Base-by-base conservation (phyloP, 2,113 vertebrate species). In the Xiphophorus maculatus region DNA sequence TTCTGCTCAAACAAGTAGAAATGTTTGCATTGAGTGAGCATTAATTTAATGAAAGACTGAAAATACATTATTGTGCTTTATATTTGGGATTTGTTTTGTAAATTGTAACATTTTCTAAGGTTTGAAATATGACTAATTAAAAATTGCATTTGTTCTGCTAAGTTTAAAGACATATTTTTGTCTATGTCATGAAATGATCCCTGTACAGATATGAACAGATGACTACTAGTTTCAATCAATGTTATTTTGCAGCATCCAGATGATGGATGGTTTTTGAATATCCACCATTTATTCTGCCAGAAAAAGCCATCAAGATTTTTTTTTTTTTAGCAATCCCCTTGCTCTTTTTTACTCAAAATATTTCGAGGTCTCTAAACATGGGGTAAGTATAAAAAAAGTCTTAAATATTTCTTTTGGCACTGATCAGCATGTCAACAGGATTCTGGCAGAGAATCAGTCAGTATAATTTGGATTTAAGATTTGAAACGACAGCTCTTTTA, bases 351-450 rank as follows among this genome's bases (percentile, higher is more conserved):
- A 40, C n/a, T 65, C 28, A 22, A 77, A 71, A 66, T 29, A 44
- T 63, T 6, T 75, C 6, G 0, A 60, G 77, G 48, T 81, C 84
- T 74, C 32, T n/a, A 62, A 65, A 42, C 75, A 5, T 5, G 40
- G 74, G 75, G 76, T 86, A 66, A 80, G 67, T 51, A 29, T 13
- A 51, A 27, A 67, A 79, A 69, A 54, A 75, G 37, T 1, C 8
- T 68, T 63, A 71, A 82, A 76, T 81, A 79, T 89, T 90, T 87
- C 84, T 84, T 3, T 80, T 92, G 88, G 90, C 84, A 62, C 51
- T 19, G 63, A 81, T 66, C 0, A 15, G 70, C 73, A 66, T 48
- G 76, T 88, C 87, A 85, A 82, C 80, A 76, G 84, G 37, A 84
- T 71, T 88, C 75, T 89, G 83, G 87, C 84, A 82, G 73, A 62